Evolutionary conservation across 2,888 invertebrate species (phyloP).

Genomic region (Lacanobia wlatinum): DNA sequence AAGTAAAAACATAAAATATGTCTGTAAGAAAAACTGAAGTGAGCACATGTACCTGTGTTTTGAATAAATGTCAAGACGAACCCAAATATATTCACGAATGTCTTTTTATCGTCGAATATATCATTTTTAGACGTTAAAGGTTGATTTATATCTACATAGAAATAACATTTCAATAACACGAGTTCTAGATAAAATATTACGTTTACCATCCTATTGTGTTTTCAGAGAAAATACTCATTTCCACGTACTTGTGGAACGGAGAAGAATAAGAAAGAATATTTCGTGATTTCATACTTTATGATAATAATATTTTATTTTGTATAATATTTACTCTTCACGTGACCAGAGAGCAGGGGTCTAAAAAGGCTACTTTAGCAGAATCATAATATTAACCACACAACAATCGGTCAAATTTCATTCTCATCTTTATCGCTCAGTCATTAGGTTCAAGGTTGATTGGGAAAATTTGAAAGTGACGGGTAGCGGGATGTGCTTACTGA

Average conservation of each 20-base stretch:
- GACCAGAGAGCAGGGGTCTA: too few species aligned
- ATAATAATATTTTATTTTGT: neutral
- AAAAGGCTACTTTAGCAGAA: too few species aligned
- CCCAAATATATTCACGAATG: constrained; percentile 82
- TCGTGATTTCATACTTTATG: neutral
- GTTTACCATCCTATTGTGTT: constrained; percentile 35
- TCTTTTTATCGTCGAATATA: constrained; percentile 84
- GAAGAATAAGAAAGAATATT: constrained; percentile 8
- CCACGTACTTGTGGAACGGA: neutral
- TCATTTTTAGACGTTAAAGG: constrained; percentile 81
- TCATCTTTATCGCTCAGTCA: too few species aligned
- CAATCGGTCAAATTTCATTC: too few species aligned
- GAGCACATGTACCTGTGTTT: constrained; percentile 53
- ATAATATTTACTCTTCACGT: too few species aligned
- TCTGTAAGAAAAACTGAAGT: constrained; percentile 14
- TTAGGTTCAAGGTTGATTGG: too few species aligned
- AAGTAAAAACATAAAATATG: neutral
- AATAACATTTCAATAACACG: constrained; percentile 80
- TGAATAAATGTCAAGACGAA: constrained; percentile 73
- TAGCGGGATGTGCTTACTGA: too few species aligned
- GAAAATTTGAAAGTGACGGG: too few species aligned
- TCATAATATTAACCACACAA: too few species aligned
- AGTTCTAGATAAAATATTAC: constrained; percentile 41
- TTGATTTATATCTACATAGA: constrained; percentile 80
- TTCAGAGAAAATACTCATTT: constrained; percentile 25